Conservation (phyloP, 2,888 invertebrate genomes). For the Entomobrya multifasciata region DNA sequence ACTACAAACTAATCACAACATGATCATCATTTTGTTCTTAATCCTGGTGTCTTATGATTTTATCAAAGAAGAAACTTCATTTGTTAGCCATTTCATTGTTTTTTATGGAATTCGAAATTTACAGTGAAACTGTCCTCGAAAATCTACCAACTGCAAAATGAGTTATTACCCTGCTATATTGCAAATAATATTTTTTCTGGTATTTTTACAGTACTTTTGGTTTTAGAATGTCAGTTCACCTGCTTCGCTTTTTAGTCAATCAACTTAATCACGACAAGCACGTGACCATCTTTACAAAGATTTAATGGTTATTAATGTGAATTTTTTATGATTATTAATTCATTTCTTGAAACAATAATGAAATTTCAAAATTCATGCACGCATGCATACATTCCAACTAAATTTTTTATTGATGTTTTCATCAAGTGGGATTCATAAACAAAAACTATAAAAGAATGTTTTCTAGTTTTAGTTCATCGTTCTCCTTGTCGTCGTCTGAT, state of each 20-base stretch:
- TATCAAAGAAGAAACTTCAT: no score
- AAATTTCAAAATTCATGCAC: neutral
- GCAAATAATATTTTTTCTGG: neutral
- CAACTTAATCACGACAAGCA: neutral
- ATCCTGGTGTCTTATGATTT: no score
- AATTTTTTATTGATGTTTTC: no score
- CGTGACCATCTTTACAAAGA: neutral
- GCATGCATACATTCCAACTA: no score
- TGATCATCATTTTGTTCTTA: no score
- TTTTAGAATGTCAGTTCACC: neutral
- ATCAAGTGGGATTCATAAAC: no score
- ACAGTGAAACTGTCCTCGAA: neutral
- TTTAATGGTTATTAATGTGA: neutral
- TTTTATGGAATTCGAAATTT: constrained; percentile 26
- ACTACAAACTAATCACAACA: no score
- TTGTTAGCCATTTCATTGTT: no score
- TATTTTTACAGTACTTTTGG: neutral
- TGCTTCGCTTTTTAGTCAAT: neutral
- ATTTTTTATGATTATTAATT: neutral
- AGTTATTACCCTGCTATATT: neutral
- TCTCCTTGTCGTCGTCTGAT: neutral
- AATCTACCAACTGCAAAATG: neutral
- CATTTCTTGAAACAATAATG: neutral
- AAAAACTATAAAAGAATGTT: no score
- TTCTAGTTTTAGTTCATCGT: no score